Base-by-base conservation (phyloP, 2,888 invertebrate genomes). In the Hypercompe scribonia region DNA sequence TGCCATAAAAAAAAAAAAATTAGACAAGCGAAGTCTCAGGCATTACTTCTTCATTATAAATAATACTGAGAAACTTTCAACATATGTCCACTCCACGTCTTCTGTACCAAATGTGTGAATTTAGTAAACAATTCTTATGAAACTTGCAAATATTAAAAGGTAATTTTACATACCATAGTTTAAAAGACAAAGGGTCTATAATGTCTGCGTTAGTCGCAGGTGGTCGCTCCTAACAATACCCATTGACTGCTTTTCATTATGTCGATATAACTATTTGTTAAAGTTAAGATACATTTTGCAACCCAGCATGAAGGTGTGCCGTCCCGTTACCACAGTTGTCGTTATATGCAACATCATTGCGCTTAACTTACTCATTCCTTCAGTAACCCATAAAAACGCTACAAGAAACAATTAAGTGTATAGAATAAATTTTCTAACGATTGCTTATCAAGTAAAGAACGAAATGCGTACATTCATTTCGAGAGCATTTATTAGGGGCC, bases 401-500 rank as follows among this genome's bases (percentile, higher is more conserved):
- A 78, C 68, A 34, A 67, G 66, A 70, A 77, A 81, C 84, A 86
- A 87, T 87, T 84, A 86, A 86, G 86, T 84, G 86, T 82, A 84
- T 83, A 79, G 84, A 83, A 88, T 88, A 88, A 81, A 88, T 89
- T 88, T 86, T 84, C 86, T 88, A 85, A 86, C 83, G 81, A 84
- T 86, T 85, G 85, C 82, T 86, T 84, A 87, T 90, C 89, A 88
- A 89, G 86, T 80, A 68, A 70, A 70, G 78, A 86, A 85, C 84
- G 63, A 76, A 78, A 82, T 79, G 75, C 83, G 94, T 94, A 93
- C 94, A 90, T 94, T 94, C 94, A 94, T 94, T 94, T 92, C 93
- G 83, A 81, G 85, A 88, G 87, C 88, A 92, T 93, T 92, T 91
- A 92, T 90, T 65, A 42, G 65, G 70, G 75, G 76, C 74, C 76